Evolutionary conservation across 2,113 vertebrate species (phyloP).

Genomic region (Serilophus lunatus): DNA sequence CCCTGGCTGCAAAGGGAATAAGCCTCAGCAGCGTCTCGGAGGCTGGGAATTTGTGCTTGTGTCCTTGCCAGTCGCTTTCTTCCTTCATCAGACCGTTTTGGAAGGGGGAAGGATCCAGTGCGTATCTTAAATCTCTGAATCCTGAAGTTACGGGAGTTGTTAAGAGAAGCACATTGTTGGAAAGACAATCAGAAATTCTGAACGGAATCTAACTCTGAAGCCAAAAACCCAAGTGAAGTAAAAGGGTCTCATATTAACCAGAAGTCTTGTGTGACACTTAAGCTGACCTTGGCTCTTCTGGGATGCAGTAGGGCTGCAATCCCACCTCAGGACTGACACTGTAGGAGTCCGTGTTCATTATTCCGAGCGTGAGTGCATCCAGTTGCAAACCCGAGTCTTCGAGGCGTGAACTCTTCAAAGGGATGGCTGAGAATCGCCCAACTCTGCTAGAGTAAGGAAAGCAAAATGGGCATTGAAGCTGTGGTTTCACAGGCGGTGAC

Average conservation of each 20-base stretch:
- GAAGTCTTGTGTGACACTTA: background rate
- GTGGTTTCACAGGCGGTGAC: background rate
- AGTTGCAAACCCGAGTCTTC: background rate
- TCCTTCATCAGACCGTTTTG: background rate
- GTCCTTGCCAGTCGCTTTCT: background rate
- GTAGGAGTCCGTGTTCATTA: fast-evolving
- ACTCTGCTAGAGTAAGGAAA: background rate
- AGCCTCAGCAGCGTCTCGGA: background rate
- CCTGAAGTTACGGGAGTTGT: background rate
- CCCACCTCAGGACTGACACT: background rate
- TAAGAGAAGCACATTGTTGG: background rate
- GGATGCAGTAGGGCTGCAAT: background rate
- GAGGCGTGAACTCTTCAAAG: background rate
- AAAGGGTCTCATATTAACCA: fast-evolving
- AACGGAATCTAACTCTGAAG: background rate
- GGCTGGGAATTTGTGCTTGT: background rate
- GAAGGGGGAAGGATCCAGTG: background rate
- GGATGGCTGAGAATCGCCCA: background rate
- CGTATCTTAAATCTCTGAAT: background rate
- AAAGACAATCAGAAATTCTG: background rate
- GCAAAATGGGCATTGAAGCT: background rate
- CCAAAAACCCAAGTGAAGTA: background rate
- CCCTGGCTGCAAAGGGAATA: background rate
- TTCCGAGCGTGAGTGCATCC: background rate
- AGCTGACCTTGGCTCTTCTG: background rate